Conservation (phyloP, 2,797 vertebrate genomes). For the Danionella dracula region DNA sequence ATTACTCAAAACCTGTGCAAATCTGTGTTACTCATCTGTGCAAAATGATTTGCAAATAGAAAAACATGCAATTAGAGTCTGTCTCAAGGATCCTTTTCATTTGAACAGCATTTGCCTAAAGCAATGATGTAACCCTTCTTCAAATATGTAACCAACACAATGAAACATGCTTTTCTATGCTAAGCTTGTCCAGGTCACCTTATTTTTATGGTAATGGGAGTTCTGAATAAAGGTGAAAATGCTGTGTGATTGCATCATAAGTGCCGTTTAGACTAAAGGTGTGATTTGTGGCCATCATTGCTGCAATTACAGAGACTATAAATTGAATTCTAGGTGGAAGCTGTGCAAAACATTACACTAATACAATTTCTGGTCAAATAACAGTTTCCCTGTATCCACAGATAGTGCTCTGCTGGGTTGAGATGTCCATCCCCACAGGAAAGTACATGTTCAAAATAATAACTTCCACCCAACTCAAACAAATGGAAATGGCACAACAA, state of each 20-base stretch:
- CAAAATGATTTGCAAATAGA: too few species aligned
- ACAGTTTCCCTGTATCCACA: not conserved
- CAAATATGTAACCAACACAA: too few species aligned
- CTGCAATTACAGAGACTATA: not conserved
- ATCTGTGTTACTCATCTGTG: too few species aligned
- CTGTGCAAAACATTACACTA: not conserved
- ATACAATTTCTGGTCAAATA: not conserved
- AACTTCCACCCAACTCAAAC: slow-evolving; percentile 72
- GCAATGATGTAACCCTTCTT: too few species aligned
- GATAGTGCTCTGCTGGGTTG: not conserved
- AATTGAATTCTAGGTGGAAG: not conserved
- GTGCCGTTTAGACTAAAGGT: not conserved
- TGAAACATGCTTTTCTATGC: too few species aligned
- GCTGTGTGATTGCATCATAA: not conserved
- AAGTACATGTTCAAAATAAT: slow-evolving; percentile 68
- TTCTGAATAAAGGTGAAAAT: not conserved
- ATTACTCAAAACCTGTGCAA: too few species aligned
- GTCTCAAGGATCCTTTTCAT: too few species aligned
- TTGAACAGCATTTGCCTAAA: too few species aligned
- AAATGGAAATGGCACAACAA: slow-evolving; percentile 73
- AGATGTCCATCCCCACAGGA: slow-evolving; percentile 49
- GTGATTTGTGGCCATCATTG: not conserved
- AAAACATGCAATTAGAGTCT: too few species aligned
- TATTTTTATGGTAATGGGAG: slow-evolving; percentile 2
- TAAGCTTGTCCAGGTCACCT: too few species aligned